Base-by-base conservation (phyloP, 1,140 invertebrate species). In the Arion vulgaris region DNA sequence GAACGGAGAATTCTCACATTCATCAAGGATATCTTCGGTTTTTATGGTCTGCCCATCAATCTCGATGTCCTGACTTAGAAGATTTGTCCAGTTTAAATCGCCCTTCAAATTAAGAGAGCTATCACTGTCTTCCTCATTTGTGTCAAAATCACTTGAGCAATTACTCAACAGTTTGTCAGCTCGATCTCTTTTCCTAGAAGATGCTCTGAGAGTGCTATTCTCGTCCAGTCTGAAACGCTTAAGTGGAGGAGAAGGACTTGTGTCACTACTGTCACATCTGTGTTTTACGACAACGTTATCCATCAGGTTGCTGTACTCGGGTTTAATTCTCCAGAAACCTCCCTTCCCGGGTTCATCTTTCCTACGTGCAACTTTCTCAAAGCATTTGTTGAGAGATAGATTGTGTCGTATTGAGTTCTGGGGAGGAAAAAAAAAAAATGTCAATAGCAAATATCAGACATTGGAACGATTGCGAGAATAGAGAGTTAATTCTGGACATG, bases 341-440 rank as follows among this genome's bases (percentile, higher is more conserved):
- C 97, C 97, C 93, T 98, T 98, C 0, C 97, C 97, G 0, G 96
- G 96, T 89, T 98, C 96, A 83, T 97, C 96, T 92, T 98, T 98
- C 0, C 95, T 95, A 26, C 97, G 94, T 0, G 97, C 95, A 39
- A 97, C 95, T 94, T 98, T 98, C 17, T 97, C 95, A 91, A 98
- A 98, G 89, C 97, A 97, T 92, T 98, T 97, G 93, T 98, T 98
- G 62, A 98, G 93, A 0, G 96, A 97, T 36, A 98, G 91, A 88
- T 98, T 98, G 93, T 98, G 97, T 36, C 97, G 94, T 85, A 98
- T 98, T 0, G 97, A 98, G 90, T 98, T 98, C 96, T 98, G 94
- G n/a, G n/a, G n/a, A n/a, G n/a, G n/a, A 76, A 93, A 89, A 41
- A 32, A 13, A n/a, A n/a, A 74, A 76, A 83, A 81, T 84, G 69